Conservation (phyloP, 2,888 invertebrate genomes). For the Nineta flava region DNA sequence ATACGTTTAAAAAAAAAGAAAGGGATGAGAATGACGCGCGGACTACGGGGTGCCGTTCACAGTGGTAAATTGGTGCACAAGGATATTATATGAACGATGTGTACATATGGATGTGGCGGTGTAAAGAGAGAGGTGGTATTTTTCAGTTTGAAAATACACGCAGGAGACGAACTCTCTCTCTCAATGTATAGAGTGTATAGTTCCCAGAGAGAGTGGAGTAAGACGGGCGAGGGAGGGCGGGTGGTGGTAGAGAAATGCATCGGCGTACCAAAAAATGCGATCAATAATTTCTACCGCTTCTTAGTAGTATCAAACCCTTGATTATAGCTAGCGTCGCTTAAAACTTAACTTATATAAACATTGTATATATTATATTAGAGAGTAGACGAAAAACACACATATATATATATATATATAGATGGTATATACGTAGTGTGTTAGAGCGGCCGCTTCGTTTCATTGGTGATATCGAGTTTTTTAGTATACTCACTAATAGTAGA, state of each 20-base stretch:
- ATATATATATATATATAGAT: too few species aligned
- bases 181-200: not conserved
- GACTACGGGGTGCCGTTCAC: not conserved
- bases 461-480: not conserved
- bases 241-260: conserved; percentile 16
- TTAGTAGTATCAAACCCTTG: conserved; percentile 30
- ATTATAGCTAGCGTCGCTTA: conserved; percentile 22
- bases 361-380: not conserved
- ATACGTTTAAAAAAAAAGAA: not conserved
- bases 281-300: conserved; percentile 29
- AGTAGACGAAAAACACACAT: not conserved
- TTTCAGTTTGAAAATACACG: too few species aligned
- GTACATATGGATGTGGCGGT: too few species aligned
- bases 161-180: too few species aligned
- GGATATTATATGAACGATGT: not conserved
- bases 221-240: too few species aligned
- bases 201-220: too few species aligned
- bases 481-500: conserved; percentile 2
- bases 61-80: not conserved
- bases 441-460: conserved; percentile 1
- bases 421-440: too few species aligned
- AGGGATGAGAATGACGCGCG: not conserved
- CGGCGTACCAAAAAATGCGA: conserved; percentile 33
- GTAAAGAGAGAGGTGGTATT: not conserved
- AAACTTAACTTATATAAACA: not conserved